Conservation (phyloP, 2,797 vertebrate genomes). For the Poecile montanus region DNA sequence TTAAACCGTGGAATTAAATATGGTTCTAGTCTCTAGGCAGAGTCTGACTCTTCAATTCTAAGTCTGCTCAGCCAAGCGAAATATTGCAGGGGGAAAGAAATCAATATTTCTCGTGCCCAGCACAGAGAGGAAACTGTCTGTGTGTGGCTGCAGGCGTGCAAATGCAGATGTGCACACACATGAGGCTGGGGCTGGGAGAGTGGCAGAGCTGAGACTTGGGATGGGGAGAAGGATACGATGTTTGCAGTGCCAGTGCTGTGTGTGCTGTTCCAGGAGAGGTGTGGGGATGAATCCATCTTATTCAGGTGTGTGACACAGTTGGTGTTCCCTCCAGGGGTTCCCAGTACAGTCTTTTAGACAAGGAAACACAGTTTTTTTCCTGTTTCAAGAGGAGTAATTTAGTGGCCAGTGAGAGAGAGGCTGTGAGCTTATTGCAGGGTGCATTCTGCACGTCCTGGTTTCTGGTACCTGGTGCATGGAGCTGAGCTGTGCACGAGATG, state of each 20-base stretch:
- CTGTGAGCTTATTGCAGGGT: not conserved
- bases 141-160: not conserved
- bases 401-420: not conserved
- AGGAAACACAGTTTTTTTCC: not conserved
- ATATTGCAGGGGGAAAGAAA: slow-evolving; percentile 63
- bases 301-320: not conserved
- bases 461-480: not conserved
- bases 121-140: not conserved
- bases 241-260: not conserved
- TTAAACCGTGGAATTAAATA: slow-evolving; percentile 73
- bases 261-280: not conserved
- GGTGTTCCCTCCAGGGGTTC: not conserved
- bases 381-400: accelerated
- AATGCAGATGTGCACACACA: not conserved
- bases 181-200: not conserved
- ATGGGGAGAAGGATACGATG: accelerated
- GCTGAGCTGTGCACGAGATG: not conserved
- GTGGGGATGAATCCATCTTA: accelerated
- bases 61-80: slow-evolving; percentile 73
- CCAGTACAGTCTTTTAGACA: not conserved
- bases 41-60: slow-evolving; percentile 69
- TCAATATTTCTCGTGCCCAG: slow-evolving; percentile 54
- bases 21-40: slow-evolving; percentile 67
- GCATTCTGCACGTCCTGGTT: not conserved
- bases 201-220: accelerated